phyloP scores from a whole-genome alignment of 1,140 invertebrate species.

The Diorhabda carinulata region DNA sequence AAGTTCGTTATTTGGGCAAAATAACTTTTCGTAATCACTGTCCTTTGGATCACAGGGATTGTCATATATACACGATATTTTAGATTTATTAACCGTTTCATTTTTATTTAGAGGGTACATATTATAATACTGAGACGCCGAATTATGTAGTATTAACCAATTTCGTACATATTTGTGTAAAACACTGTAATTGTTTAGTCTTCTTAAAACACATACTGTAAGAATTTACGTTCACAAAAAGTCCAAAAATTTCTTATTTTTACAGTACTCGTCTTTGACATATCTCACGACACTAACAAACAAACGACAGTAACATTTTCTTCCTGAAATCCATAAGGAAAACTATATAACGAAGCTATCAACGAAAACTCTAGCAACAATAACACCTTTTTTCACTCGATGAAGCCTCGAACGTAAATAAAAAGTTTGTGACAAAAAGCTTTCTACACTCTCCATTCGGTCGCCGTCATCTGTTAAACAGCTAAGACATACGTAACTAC shows the following conservation, averaged over 20 bases:
- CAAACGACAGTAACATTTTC: conserved; percentile 6
- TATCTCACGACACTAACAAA: conserved; percentile 14
- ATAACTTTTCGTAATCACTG: conserved; percentile 43
- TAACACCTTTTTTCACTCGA: conserved; percentile 15
- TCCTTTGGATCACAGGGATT: conserved; percentile 45
- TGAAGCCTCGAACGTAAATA: conserved; percentile 31
- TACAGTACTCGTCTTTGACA: conserved; percentile 13
- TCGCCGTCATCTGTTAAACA: conserved; percentile 14
- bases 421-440: conserved; percentile 31
- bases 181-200: conserved; percentile 32
- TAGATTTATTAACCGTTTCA: conserved; percentile 29
- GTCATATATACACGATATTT: conserved; percentile 45
- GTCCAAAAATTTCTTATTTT: conserved; percentile 13
- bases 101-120: conserved; percentile 40
- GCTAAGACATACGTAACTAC: conserved; percentile 7
- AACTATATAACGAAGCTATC: not conserved
- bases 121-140: conserved; percentile 28
- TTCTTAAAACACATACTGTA: conserved; percentile 38
- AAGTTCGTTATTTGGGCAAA: conserved; percentile 46
- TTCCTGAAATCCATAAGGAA: not conserved
- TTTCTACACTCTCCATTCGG: conserved; percentile 12
- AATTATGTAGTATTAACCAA: conserved; percentile 46
- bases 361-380: not conserved
- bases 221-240: not conserved
- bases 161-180: conserved; percentile 46